These are phyloP conservation scores for Oncorhynchus masou DNA, from an alignment of 2,113 vertebrate genomes.

Conservation along the genomic window DNA sequence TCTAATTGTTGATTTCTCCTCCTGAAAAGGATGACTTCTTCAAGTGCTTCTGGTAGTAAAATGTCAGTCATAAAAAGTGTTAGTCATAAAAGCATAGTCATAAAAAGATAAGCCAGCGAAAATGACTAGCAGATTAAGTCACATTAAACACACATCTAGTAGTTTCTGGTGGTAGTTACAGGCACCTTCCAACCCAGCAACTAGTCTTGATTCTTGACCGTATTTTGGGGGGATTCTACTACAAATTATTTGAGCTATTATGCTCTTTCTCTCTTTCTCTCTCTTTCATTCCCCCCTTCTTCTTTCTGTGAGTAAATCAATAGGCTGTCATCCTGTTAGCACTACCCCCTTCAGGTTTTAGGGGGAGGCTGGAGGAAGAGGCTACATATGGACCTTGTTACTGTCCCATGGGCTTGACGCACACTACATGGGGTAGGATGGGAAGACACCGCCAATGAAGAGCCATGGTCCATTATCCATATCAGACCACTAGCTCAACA, in stretches of 20 bases:
- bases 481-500: not conserved
- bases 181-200: no score
- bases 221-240: no score
- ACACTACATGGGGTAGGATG: constrained; percentile 13
- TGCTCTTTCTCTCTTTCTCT: not conserved
- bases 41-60: no score
- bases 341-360: constrained; percentile 29
- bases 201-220: no score
- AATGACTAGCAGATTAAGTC: no score
- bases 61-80: no score
- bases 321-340: constrained; percentile 44
- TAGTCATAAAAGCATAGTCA: no score
- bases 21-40: no score
- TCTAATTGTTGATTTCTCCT: constrained; percentile 17
- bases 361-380: constrained; percentile 40
- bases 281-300: constrained; percentile 26
- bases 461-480: constrained; percentile 13
- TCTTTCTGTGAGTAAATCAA: constrained; percentile 36
- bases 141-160: no score
- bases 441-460: constrained; percentile 1
- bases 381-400: constrained; percentile 66
- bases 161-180: no score
- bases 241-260: no score
- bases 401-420: constrained; percentile 33
- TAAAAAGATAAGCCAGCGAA: no score